Base-by-base conservation (phyloP, 2,888 invertebrate species). In the Caenorhabditis sp. region DNA sequence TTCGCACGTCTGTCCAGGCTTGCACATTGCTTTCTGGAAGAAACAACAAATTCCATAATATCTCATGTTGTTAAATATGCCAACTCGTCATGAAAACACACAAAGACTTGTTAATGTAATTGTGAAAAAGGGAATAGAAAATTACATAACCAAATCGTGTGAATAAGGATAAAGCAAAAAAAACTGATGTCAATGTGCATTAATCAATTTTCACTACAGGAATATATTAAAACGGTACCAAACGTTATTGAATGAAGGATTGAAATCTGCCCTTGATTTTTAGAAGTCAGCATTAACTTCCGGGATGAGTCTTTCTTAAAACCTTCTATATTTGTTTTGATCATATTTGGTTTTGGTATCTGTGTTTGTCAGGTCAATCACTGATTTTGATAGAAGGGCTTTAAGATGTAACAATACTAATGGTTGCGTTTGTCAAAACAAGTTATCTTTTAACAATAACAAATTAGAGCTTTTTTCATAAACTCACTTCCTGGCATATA, bases 401-500 rank as follows among this genome's bases (percentile, higher is more conserved):
- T 20, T 9, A 28, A 18, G 50, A n/a, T 40, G 6, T 2, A 40
- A 40, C 6, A 40, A 13, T 13, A 40, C 6, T 40, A 13, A 6
- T 40, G 40, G 40, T 40, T 13, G 11, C n/a, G 8, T 26, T 22
- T 58, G 28, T 68, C 56, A 69, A 32, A 47, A 47, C 35, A 20
- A 60, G 20, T n/a, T 2, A 5, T 3, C 4, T 32, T 9, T 2
- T 8, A 11, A 18, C 20, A 35, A 56, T 35, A 35, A 20, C 18
- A 20, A 18, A 1, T 56, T 20, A 35, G 20, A 56, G n/a, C n/a
- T n/a, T n/a, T n/a, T n/a, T 18, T 20, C 1, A 37, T 13, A 56
- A 64, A 76, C 76, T 76, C 58, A 82, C 82, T 71, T 82, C 65
- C 44, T 80, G 55, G 40, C 85, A 85, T 26, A 77, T 61, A 61